These are phyloP conservation scores for Lepidochitona cinerea DNA, from an alignment of 2,888 invertebrate genomes.

Conservation along the genomic window DNA sequence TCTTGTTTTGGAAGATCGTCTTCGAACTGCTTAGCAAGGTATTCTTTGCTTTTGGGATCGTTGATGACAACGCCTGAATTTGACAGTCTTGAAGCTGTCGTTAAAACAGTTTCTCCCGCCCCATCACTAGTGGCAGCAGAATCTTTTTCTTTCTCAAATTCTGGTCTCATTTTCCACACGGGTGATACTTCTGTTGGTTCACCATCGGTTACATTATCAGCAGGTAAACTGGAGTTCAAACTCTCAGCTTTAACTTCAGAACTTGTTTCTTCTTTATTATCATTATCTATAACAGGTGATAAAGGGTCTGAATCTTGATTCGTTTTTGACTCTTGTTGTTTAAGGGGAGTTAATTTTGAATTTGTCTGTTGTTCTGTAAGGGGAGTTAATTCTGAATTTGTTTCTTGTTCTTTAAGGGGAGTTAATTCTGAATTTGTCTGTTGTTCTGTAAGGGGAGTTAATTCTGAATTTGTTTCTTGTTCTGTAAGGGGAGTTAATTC, in stretches of 20 bases:
- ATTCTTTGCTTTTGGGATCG: constrained; percentile 83
- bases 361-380: background rate
- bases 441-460: background rate
- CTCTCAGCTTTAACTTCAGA: background rate
- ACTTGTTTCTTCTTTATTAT: background rate
- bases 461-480: too few species aligned
- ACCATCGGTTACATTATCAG: background rate
- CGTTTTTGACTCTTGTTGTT: background rate
- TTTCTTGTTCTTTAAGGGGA: background rate
- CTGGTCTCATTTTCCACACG: background rate
- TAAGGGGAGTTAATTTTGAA: background rate
- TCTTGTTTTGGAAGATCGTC: constrained; percentile 31
- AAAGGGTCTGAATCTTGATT: background rate
- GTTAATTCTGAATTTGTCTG: too few species aligned
- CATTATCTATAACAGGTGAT: background rate
- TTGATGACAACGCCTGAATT: too few species aligned
- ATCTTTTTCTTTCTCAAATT: background rate
- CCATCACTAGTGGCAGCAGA: too few species aligned
- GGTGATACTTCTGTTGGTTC: background rate
- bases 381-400: background rate
- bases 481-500: background rate
- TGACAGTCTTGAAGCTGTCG: too few species aligned
- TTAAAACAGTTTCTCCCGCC: too few species aligned
- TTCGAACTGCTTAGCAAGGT: constrained; percentile 78
- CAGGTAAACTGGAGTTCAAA: background rate